Evolutionary conservation across 1,140 invertebrate genomes (phyloP).

Genomic region (Bombus vancouverensis): DNA sequence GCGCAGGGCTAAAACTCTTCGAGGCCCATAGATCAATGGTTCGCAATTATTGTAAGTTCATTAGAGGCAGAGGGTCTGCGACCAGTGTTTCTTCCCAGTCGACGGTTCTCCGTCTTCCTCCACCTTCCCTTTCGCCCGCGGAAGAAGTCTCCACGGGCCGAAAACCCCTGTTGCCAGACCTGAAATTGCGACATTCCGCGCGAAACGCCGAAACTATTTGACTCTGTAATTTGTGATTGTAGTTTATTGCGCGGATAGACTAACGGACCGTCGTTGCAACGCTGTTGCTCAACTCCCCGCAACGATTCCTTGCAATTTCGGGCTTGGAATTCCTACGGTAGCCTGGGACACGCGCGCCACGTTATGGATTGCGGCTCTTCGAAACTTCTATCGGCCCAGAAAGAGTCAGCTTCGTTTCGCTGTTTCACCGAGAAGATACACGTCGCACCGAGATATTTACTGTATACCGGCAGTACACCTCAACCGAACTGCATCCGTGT

Average conservation of each 20-base stretch:
- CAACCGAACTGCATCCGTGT: too few relatives aligned
- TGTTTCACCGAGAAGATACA: neutral
- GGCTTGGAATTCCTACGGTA: conserved; percentile 65
- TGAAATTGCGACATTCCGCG: conserved; percentile 83
- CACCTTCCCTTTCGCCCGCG: conserved; percentile 31
- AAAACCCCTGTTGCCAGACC: conserved; percentile 76
- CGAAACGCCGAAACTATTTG: conserved; percentile 82
- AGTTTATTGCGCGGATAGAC: conserved; percentile 82
- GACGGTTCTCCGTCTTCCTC: conserved; percentile 61
- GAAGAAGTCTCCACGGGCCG: conserved; percentile 67
- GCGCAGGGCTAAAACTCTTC: conserved; percentile 73
- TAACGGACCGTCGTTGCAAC: conserved; percentile 69
- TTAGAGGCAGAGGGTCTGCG: conserved; percentile 73
- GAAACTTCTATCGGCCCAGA: conserved; percentile 50
- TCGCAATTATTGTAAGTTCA: conserved; percentile 83
- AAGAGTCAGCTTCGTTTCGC: conserved; percentile 38
- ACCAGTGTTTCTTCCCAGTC: conserved; percentile 40
- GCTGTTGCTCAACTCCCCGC: conserved; percentile 67
- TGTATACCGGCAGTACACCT: too few relatives aligned
- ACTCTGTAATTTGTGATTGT: conserved; percentile 83
- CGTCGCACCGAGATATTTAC: neutral
- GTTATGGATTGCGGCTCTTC: conserved; percentile 64
- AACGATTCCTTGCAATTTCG: conserved; percentile 70
- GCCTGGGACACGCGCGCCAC: conserved; percentile 48
- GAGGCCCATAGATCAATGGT: conserved; percentile 81